Conservation (phyloP, 2,113 vertebrate species). For the Xiphophorus hellerii region DNA sequence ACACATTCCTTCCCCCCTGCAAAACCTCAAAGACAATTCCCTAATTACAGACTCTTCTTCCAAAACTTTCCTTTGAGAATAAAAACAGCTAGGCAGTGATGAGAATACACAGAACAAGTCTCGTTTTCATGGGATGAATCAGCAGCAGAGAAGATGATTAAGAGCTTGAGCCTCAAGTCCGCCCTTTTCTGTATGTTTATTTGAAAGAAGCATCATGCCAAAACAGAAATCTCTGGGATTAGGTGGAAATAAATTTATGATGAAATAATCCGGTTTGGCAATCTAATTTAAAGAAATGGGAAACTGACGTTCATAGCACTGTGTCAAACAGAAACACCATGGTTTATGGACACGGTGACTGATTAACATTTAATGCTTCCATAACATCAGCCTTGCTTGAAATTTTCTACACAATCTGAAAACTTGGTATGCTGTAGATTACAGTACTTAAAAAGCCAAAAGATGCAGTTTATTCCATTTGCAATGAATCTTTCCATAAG, state of each 20-base stretch:
- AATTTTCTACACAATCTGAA: slow-evolving; percentile 40
- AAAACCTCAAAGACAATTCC: slow-evolving; percentile 50
- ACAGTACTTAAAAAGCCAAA: too few species aligned
- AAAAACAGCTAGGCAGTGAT: slow-evolving; percentile 28
- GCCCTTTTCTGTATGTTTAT: slow-evolving; percentile 52
- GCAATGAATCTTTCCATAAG: too few species aligned
- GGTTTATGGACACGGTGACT: slow-evolving; percentile 55
- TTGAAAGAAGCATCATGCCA: slow-evolving; percentile 43
- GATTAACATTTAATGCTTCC: slow-evolving; percentile 32
- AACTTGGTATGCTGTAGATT: too few species aligned
- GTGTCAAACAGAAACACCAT: slow-evolving; percentile 61
- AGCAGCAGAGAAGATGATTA: slow-evolving; percentile 48
- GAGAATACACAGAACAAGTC: slow-evolving; percentile 22
- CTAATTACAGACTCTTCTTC: slow-evolving; percentile 44
- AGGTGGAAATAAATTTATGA: slow-evolving; percentile 68
- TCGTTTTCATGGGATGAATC: slow-evolving; percentile 29
- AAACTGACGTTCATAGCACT: slow-evolving; percentile 56
- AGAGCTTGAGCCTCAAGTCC: slow-evolving; percentile 19
- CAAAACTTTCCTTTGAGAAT: slow-evolving; percentile 32
- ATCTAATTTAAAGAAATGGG: slow-evolving; percentile 48
- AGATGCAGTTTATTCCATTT: too few species aligned
- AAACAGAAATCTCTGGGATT: slow-evolving; percentile 47
- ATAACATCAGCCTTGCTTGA: slow-evolving; percentile 46
- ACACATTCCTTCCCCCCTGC: slow-evolving; percentile 22
- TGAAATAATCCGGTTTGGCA: slow-evolving; percentile 66